These are phyloP conservation scores for Molorchus minor DNA, from an alignment of 2,888 invertebrate genomes.

Conservation along the genomic window DNA sequence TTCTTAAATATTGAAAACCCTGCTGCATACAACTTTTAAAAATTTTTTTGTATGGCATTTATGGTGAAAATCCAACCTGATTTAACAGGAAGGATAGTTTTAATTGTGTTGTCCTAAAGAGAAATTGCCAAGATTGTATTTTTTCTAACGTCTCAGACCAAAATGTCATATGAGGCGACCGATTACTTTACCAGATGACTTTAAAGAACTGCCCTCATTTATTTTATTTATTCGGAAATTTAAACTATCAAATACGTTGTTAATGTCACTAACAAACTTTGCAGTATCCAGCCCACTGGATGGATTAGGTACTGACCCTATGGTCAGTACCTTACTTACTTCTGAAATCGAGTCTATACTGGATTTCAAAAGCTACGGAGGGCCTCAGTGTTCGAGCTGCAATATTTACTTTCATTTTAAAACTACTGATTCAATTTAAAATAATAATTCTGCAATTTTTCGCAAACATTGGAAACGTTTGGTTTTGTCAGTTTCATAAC, in stretches of 20 bases:
- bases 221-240: not conserved
- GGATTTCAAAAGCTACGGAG: constrained; percentile 2
- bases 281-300: not conserved
- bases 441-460: not conserved
- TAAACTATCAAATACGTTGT: too few relatives aligned
- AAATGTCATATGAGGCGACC: not conserved
- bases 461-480: constrained; percentile 7
- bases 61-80: not conserved
- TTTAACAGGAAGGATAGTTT: not conserved
- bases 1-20: too few relatives aligned
- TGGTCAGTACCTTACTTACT: too few relatives aligned
- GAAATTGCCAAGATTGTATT: constrained; percentile 2
- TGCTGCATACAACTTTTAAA: not conserved
- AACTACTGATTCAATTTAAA: constrained; percentile 1
- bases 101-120: not conserved
- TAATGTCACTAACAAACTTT: not conserved
- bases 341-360: not conserved
- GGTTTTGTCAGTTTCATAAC: too few relatives aligned
- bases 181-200: not conserved
- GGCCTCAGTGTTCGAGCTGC: not conserved
- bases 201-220: constrained; percentile 3
- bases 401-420: too few relatives aligned
- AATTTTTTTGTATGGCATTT: not conserved
- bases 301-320: too few relatives aligned
- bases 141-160: not conserved